Percentiles rank a stretch among this genome's conserved stretches.
Evolutionary conservation across 2,113 vertebrate genomes (phyloP).

Genomic region (Tupaia chinensis): DNA sequence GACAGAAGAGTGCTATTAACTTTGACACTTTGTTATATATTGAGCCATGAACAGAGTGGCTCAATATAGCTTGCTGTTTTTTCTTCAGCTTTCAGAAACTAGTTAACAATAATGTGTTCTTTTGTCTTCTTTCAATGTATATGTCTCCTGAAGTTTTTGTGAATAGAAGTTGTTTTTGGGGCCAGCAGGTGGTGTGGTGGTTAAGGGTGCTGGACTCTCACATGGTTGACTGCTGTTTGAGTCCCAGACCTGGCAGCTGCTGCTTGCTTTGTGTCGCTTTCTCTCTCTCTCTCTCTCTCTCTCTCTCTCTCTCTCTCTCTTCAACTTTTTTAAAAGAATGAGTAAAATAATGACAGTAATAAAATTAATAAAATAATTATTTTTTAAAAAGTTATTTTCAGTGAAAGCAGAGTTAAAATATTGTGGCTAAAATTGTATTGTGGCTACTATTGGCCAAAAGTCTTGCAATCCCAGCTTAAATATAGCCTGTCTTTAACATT

Average conservation of each 20-base stretch:
- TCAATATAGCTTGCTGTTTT: neutral
- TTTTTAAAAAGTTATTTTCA: too few species aligned
- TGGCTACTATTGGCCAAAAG: neutral
- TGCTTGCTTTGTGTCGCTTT: too few species aligned
- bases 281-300: too few species aligned
- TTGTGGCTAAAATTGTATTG: neutral
- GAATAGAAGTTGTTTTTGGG: neutral
- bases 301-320: too few species aligned
- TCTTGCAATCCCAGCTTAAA: neutral
- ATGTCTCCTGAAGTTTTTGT: neutral
- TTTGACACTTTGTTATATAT: neutral
- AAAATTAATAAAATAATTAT: too few species aligned
- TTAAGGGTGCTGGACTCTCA: too few species aligned
- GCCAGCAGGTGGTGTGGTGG: too few species aligned
- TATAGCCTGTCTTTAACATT: neutral
- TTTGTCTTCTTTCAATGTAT: neutral
- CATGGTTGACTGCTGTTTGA: too few species aligned
- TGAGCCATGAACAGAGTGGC: too few species aligned
- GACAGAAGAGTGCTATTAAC: neutral
- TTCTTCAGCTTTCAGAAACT: neutral
- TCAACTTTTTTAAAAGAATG: too few species aligned
- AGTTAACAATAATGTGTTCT: neutral
- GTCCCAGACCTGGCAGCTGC: too few species aligned
- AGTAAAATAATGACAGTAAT: too few species aligned
- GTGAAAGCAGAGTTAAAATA: neutral